Conservation (phyloP, 1,140 invertebrate species). For the Zaprionus inermis region DNA sequence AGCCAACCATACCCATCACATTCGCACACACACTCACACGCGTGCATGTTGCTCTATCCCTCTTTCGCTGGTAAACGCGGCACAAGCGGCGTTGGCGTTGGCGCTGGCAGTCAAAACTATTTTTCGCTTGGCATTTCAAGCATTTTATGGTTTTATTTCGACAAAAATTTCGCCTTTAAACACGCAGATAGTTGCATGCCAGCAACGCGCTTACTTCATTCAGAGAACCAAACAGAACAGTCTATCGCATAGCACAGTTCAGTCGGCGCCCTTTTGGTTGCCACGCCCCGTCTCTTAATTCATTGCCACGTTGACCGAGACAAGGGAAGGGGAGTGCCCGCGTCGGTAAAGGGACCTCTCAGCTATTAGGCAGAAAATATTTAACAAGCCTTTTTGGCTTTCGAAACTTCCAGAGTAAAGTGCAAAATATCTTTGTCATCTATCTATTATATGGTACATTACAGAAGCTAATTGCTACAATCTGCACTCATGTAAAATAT, state of each 20-base stretch:
- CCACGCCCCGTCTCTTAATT: slow-evolving; percentile 47
- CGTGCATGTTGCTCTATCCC: too few relatives aligned
- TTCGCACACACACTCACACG: neutral
- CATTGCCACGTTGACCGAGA: slow-evolving; percentile 46
- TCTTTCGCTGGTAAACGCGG: slow-evolving; percentile 16
- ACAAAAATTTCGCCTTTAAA: slow-evolving; percentile 77
- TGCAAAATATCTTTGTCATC: too few relatives aligned
- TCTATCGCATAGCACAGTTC: slow-evolving; percentile 10
- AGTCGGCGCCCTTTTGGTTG: slow-evolving; percentile 16
- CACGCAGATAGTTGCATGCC: slow-evolving; percentile 76
- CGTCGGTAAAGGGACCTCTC: too few relatives aligned
- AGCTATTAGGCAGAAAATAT: too few relatives aligned
- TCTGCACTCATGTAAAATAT: too few relatives aligned
- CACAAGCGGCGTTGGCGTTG: slow-evolving; percentile 23
- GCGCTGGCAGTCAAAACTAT: slow-evolving; percentile 74
- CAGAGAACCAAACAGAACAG: slow-evolving; percentile 8
- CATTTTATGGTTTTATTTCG: slow-evolving; percentile 80
- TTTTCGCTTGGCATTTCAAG: slow-evolving; percentile 81
- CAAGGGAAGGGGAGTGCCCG: neutral
- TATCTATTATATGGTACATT: too few relatives aligned
- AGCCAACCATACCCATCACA: neutral
- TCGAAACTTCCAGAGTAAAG: too few relatives aligned
- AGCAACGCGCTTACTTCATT: slow-evolving; percentile 26
- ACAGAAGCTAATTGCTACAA: too few relatives aligned
- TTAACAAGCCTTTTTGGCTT: too few relatives aligned